Evolutionary conservation across 2,888 invertebrate species (phyloP), one percentile per base, ranked within the genome.

Genomic region (Nemotelus pantherinus): DNA sequence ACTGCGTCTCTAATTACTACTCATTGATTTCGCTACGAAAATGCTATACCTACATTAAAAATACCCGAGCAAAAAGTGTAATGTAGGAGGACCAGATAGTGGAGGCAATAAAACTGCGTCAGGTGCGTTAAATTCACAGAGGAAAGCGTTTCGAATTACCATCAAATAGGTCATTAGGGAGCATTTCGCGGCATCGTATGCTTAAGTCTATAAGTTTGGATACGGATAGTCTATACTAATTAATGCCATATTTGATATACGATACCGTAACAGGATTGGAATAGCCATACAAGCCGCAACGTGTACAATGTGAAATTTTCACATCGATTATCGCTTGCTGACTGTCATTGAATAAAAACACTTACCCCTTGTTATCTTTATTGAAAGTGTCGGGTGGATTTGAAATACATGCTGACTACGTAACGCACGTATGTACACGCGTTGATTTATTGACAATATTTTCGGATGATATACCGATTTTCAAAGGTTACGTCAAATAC

Each of bases 81-180:
- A 25, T 25, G 25, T 25, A 25, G 25, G 25, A 25, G 25, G 25
- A 25, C 25, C 25, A 25, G 25, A 25, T 25, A 25, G 25, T 25
- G 25, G 25, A 25, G 25, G 25, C 45, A 55, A 39, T 25, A 25
- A 25, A 25, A 25, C 1, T 25, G 10, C 65, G 58, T 77, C 68
- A 63, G 64, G 63, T 55, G 71, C 44, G 70, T 60, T 77, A 63
- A 60, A 70, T 70, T 41, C 60, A 41, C 39, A 48, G 67, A 25
- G 55, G 1, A 47, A 10, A 48, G 71, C 58, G 71, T 44, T 72
- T 72, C 71, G n/a, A 72, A 57, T 72, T 72, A 72, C 71, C 71
- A 58, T 58, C 71, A 72, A 57, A 72, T 72, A 72, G 71, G 58
- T 72, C 71, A 72, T 72, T 72, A 58, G 71, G 9, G 44, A 44